Percentiles rank a stretch among this genome's conserved stretches.
Conservation (phyloP, 2,797 vertebrate genomes). For the Periophthalmus magnuspinnatus region DNA sequence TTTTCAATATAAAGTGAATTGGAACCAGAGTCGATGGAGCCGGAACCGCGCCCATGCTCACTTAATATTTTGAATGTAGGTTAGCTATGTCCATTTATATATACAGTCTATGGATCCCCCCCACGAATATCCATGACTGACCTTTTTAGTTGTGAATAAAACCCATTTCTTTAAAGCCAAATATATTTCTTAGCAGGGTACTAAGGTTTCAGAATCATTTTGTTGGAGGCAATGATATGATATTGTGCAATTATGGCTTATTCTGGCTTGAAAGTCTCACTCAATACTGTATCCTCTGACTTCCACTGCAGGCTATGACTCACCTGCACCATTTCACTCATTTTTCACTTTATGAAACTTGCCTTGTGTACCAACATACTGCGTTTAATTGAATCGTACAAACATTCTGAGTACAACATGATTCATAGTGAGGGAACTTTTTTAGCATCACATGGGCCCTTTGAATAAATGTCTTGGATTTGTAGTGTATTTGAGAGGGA, state of each 20-base stretch:
- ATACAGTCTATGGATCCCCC: too few species aligned
- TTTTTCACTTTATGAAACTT: conserved; percentile 59
- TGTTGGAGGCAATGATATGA: conserved; percentile 7
- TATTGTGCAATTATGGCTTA: conserved; percentile 24
- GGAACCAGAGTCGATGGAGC: too few species aligned
- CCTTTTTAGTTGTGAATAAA: neutral
- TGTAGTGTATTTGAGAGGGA: neutral
- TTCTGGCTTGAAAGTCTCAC: conserved; percentile 30
- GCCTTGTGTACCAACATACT: conserved; percentile 16
- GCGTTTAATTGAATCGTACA: neutral
- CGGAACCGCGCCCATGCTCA: too few species aligned
- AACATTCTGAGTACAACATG: neutral
- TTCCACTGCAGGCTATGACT: conserved; percentile 56
- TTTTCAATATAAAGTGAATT: too few species aligned
- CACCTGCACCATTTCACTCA: conserved; percentile 48
- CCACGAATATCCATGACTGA: neutral
- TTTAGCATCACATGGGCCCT: neutral
- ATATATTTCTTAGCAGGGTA: neutral
- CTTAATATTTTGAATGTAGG: too few species aligned
- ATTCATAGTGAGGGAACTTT: neutral
- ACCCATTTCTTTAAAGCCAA: neutral
- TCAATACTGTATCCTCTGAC: conserved; percentile 51
- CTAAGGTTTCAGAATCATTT: conserved; percentile 11
- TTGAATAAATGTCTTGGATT: neutral
- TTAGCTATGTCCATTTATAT: too few species aligned